Evolutionary conservation across 1,140 invertebrate genomes (phyloP), one percentile per base, ranked within the genome.

Genomic region (Antheraea mylitta): DNA sequence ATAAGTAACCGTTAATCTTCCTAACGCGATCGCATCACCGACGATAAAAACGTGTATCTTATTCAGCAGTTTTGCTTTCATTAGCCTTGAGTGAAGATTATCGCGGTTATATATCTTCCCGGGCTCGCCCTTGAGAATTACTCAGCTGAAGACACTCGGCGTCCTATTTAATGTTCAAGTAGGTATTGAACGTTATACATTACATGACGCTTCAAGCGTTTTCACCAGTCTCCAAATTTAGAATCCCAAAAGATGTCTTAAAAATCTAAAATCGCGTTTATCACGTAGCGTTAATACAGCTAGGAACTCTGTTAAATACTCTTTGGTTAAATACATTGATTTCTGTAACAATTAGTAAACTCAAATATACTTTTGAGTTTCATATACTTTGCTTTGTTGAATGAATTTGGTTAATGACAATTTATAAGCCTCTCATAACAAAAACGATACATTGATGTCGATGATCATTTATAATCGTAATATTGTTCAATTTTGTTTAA

Each of bases 81-180:
- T 64, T 62, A 45, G 53, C 72, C 68, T 70, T 67, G 66, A 73
- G 72, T 68, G 69, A 70, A 74, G 72, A 74, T 74, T 74, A 74
- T 68, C 72, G 67, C 66, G 72, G 67, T 67, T 66, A 66, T 74
- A 74, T 74, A 70, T 74, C 66, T 73, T 73, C 60, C 67, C 63
- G 68, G 66, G 63, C 69, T 70, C 62, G 72, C 66, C 67, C 63
- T 68, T 68, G 67, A 66, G 68, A 66, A 70, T 74, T 74, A 70
- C 69, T 73, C 66, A 53, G 67, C 18, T 61, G 58, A 68, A 69
- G 69, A 61, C 69, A 70, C 69, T 70, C 63, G 63, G 16, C 68
- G 58, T 66, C 58, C 67, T 65, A 68, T 65, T 58, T 53, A 38
- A 65, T 68, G 37, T 58, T 70, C 45, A 59, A 74, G 72, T 66